Evolutionary conservation across 1,140 invertebrate species (phyloP).

Genomic region (Vollenhovia emeryi): DNA sequence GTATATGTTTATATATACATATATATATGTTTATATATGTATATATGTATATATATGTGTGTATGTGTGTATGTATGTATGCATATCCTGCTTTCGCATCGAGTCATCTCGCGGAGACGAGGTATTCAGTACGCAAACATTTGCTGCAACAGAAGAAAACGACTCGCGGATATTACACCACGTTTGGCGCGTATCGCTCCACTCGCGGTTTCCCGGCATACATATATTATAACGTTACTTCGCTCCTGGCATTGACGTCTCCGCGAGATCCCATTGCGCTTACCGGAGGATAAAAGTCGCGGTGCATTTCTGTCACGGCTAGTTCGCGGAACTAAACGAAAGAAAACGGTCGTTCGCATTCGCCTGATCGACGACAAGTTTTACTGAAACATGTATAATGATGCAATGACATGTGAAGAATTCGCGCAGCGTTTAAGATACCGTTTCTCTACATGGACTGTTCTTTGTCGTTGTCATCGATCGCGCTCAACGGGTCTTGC

Average conservation of each 20-base stretch:
- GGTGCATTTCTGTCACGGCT: slow-evolving; percentile 38
- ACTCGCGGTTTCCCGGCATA: slow-evolving; percentile 4
- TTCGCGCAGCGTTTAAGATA: slow-evolving; percentile 52
- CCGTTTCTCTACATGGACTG: slow-evolving; percentile 32
- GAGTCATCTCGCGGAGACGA: slow-evolving; percentile 19
- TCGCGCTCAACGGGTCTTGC: slow-evolving; percentile 17
- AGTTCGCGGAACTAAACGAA: slow-evolving; percentile 63
- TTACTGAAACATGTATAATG: slow-evolving; percentile 62
- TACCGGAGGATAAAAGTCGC: slow-evolving; percentile 35
- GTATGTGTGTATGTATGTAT: neutral
- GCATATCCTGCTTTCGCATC: slow-evolving; percentile 29
- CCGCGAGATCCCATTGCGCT: slow-evolving; percentile 49
- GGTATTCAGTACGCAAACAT: slow-evolving; percentile 44
- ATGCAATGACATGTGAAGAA: slow-evolving; percentile 71
- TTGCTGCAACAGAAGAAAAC: slow-evolving; percentile 43
- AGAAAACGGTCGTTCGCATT: slow-evolving; percentile 52
- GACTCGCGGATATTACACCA: slow-evolving; percentile 11
- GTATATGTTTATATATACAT: neutral
- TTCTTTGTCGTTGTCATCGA: slow-evolving; percentile 53
- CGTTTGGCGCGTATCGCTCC: slow-evolving; percentile 27
- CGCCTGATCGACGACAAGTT: slow-evolving; percentile 27
- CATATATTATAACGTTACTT: slow-evolving; percentile 29
- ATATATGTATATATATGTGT: neutral
- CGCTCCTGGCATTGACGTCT: slow-evolving; percentile 45
- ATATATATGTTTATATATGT: neutral